These are phyloP conservation scores for Cotesia chilonis DNA, from an alignment of 1,140 invertebrate genomes.

Conservation along the genomic window DNA sequence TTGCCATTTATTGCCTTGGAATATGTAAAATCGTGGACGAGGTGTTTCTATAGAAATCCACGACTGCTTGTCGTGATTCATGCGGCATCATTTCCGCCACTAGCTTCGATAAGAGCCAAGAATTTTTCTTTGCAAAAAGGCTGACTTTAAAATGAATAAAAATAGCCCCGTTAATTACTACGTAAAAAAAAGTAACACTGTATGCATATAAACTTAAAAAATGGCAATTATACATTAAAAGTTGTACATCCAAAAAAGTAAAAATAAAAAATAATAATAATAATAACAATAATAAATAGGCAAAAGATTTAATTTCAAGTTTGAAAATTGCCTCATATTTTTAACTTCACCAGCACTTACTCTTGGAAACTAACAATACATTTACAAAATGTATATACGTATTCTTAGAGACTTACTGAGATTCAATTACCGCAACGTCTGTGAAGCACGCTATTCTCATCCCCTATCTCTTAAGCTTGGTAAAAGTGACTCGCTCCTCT, in stretches of 20 bases:
- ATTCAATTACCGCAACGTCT: slow-evolving; percentile 68
- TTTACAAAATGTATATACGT: slow-evolving; percentile 42
- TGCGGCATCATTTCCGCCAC: slow-evolving; percentile 39
- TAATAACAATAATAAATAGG: not conserved
- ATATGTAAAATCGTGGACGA: slow-evolving; percentile 41
- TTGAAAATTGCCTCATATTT: not conserved
- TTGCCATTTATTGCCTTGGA: slow-evolving; percentile 42
- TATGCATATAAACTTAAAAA: no score
- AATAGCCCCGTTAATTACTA: not conserved
- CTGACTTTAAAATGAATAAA: not conserved
- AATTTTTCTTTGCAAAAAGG: slow-evolving; percentile 34
- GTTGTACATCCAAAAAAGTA: no score
- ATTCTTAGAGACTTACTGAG: slow-evolving; percentile 57
- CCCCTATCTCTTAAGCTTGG: slow-evolving; percentile 42
- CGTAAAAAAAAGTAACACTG: not conserved
- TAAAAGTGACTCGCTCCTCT: slow-evolving; percentile 32
- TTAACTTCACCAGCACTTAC: not conserved
- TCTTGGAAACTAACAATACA: slow-evolving; percentile 4
- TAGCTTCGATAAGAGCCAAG: slow-evolving; percentile 41
- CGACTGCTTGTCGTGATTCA: slow-evolving; percentile 38
- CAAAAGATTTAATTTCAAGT: not conserved
- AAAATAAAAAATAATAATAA: not conserved
- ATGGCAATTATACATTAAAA: no score
- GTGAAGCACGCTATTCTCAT: slow-evolving; percentile 61
- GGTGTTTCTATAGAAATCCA: slow-evolving; percentile 41